Evolutionary conservation across 2,797 vertebrate species (phyloP).

Genomic region (Acrossocheilus fasciatus): DNA sequence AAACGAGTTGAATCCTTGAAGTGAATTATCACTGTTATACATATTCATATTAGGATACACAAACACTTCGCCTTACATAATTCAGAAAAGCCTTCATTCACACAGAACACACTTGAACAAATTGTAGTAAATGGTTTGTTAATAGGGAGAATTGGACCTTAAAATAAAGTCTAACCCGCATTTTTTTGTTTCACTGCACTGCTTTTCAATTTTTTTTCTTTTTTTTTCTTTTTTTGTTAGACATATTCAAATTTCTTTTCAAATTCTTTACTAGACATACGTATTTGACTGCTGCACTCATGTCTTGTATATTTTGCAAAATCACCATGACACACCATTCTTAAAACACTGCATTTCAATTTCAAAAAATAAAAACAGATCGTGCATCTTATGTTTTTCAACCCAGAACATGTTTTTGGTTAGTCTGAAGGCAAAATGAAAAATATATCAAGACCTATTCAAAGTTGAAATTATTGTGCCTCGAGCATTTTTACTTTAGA

Average conservation of each 20-base stretch:
- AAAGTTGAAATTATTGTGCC: not conserved
- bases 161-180: no score
- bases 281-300: not conserved
- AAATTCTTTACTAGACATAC: not conserved
- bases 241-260: no score
- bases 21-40: not conserved
- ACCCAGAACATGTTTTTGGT: not conserved
- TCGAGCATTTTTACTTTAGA: not conserved
- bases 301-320: not conserved
- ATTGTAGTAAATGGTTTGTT: no score
- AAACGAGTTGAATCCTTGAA: slow-evolving; percentile 59
- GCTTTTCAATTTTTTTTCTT: no score
- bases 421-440: not conserved
- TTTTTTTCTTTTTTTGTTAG: no score
- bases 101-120: not conserved
- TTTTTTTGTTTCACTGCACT: no score
- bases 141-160: no score
- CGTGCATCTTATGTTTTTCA: not conserved
- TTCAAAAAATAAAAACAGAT: not conserved
- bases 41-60: not conserved
- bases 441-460: not conserved
- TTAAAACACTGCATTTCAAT: not conserved
- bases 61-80: not conserved
- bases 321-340: not conserved
- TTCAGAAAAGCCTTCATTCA: not conserved